Conservation (phyloP, 2,113 vertebrate species). For the Charadrius vociferus region DNA sequence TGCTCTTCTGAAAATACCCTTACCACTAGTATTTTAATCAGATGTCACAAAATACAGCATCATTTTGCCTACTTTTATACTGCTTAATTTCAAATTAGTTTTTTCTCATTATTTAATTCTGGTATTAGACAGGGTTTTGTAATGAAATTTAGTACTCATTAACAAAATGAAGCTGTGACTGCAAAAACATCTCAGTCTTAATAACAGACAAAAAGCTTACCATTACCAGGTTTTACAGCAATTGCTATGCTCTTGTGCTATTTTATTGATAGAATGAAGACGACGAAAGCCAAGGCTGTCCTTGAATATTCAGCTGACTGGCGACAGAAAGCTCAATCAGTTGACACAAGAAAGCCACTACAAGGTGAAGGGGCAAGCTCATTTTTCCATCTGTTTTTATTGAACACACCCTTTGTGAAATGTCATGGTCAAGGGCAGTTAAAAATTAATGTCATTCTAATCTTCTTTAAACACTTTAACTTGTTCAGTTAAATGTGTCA, state of each 20-base stretch:
- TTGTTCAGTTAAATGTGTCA: conserved; percentile 65
- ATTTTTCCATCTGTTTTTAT: conserved; percentile 60
- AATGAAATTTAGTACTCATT: neutral
- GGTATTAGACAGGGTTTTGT: neutral
- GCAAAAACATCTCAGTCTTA: neutral
- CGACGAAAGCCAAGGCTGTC: neutral
- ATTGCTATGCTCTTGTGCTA: neutral
- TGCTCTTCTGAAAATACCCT: neutral
- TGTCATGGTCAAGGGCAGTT: conserved; percentile 43
- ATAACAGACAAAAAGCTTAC: neutral
- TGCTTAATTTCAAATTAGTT: neutral
- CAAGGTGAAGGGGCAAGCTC: conserved; percentile 28
- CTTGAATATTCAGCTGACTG: neutral
- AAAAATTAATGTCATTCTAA: conserved; percentile 65
- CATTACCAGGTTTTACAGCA: neutral
- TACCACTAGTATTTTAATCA: neutral
- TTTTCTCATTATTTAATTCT: neutral
- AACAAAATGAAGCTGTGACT: neutral
- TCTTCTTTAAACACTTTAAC: conserved; percentile 62
- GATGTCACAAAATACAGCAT: neutral
- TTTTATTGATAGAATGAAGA: conserved; percentile 3
- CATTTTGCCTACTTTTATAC: neutral
- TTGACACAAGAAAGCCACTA: neutral
- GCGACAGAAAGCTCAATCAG: neutral
- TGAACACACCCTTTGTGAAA: conserved; percentile 47